Evolutionary conservation across 1,140 invertebrate species (phyloP).

Genomic region (Rhizoglyphus robini): DNA sequence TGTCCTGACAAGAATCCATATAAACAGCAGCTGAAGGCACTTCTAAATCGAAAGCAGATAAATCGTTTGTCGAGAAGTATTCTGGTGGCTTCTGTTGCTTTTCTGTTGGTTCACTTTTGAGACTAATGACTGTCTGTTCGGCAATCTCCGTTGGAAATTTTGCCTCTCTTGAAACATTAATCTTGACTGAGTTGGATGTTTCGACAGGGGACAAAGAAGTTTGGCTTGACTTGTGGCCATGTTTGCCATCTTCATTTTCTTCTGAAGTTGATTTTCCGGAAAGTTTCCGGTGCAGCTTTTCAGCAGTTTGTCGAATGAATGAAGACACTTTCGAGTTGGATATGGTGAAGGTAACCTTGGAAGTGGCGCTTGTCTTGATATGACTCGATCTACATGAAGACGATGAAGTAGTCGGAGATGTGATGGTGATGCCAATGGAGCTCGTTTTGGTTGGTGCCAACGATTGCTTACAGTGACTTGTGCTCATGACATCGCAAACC

Average conservation of each 20-base stretch:
- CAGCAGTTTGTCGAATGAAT: constrained; percentile 11
- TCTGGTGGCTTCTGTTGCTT: no score
- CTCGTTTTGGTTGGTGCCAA: not conserved
- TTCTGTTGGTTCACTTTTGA: no score
- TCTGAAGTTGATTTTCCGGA: constrained; percentile 6
- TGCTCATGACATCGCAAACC: not conserved
- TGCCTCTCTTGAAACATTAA: not conserved
- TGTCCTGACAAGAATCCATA: not conserved
- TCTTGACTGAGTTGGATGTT: not conserved
- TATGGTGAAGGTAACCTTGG: constrained; percentile 1
- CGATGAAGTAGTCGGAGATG: not conserved
- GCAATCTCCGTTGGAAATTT: not conserved
- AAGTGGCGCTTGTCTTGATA: not conserved
- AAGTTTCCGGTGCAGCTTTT: constrained; percentile 9
- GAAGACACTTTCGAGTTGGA: constrained; percentile 15
- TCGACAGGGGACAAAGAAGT: not conserved
- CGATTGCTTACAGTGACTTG: not conserved
- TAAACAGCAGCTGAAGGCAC: not conserved
- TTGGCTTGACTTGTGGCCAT: not conserved
- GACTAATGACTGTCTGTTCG: no score
- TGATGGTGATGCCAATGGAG: not conserved
- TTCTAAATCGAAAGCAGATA: not conserved
- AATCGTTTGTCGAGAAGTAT: not conserved
- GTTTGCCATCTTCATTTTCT: not conserved
- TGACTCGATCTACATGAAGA: not conserved